Percentiles rank a stretch among this genome's conserved stretches.
Conservation (phyloP, 2,797 vertebrate genomes). For the Anas georgica region DNA sequence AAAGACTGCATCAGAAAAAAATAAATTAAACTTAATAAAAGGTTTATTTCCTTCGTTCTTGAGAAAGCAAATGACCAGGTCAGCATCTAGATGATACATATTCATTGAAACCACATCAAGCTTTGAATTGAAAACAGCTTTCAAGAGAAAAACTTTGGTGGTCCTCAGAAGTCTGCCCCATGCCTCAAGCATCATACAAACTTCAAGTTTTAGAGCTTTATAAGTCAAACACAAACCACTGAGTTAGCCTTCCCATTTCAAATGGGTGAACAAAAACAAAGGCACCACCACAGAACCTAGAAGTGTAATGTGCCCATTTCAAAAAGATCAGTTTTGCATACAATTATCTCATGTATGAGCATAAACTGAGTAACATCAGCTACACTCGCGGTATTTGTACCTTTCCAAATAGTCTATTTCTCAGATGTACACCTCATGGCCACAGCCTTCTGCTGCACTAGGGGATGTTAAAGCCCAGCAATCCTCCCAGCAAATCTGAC, state of each 20-base stretch:
- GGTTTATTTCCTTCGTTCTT: not conserved
- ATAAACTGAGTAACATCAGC: not conserved
- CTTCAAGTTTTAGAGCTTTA: not conserved
- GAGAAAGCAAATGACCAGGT: not conserved
- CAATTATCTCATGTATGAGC: not conserved
- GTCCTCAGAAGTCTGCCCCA: not conserved
- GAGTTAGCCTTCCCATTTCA: not conserved
- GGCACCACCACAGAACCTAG: rapidly evolving
- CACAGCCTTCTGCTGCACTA: not conserved
- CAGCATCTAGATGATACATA: not conserved
- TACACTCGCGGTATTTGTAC: not conserved
- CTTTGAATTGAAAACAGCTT: not conserved
- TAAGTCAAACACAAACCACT: not conserved
- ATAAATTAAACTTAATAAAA: not conserved
- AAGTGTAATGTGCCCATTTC: not conserved
- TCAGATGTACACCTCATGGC: not conserved
- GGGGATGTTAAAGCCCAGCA: not conserved
- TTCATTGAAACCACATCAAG: not conserved
- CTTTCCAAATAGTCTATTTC: not conserved
- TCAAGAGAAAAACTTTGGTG: not conserved
- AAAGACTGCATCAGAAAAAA: not conserved
- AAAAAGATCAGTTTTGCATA: not conserved
- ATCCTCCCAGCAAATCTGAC: not conserved
- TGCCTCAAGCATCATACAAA: not conserved
- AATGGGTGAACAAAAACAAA: not conserved